These are phyloP conservation scores for Cephalotes varians DNA, from an alignment of 2,888 invertebrate species.

Conservation along the genomic window DNA sequence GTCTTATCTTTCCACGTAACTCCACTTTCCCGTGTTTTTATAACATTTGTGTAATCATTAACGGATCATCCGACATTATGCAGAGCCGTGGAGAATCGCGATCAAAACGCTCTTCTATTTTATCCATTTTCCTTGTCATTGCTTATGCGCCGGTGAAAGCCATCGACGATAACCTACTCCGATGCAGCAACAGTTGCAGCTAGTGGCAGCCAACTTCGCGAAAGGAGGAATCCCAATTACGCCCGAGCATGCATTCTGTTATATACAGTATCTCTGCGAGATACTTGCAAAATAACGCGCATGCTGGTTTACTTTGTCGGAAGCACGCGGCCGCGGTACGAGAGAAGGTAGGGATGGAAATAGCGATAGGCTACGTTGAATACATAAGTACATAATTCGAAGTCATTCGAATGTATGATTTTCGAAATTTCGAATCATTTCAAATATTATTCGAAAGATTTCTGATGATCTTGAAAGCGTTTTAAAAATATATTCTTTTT, in stretches of 20 bases:
- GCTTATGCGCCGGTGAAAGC: constrained; percentile 66
- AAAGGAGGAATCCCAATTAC: constrained; percentile 70
- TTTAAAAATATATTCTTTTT: neutral
- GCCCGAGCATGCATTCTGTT: constrained; percentile 57
- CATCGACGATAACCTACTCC: constrained; percentile 69
- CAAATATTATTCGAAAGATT: neutral
- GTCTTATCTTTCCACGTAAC: neutral
- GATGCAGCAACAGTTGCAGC: constrained; percentile 62
- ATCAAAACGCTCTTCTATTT: constrained; percentile 3
- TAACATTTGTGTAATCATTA: constrained; percentile 15
- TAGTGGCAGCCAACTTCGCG: constrained; percentile 51
- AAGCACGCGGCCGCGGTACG: constrained; percentile 50
- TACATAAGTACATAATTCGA: no score
- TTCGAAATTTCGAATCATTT: neutral
- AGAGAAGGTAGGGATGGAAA: constrained; percentile 9
- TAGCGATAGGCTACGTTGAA: neutral
- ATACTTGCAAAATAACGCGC: constrained; percentile 57
- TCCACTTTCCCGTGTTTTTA: constrained; percentile 4
- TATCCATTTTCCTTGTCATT: constrained; percentile 64
- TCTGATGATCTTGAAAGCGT: neutral
- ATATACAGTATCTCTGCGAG: constrained; percentile 54
- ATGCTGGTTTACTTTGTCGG: constrained; percentile 67
- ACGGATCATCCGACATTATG: neutral
- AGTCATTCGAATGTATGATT: neutral
- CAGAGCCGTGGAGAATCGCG: neutral